Conservation (phyloP, 2,888 invertebrate species). For the Syrista parreyssii region DNA sequence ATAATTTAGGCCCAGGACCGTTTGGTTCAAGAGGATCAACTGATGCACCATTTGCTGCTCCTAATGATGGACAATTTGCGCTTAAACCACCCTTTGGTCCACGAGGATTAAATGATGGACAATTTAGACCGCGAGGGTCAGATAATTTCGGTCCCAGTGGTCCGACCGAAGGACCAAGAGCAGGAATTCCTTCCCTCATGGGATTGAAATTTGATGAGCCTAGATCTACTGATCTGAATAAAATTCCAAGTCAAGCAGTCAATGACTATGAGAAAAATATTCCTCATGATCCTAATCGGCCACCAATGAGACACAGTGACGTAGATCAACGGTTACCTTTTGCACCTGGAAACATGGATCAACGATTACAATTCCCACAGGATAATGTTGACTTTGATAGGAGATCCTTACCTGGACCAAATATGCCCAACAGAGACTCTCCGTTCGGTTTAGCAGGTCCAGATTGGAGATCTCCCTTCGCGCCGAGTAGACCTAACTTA, state of each 20-base stretch:
- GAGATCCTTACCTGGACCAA: background rate
- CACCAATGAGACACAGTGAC: background rate
- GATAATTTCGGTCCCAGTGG: conserved; percentile 12
- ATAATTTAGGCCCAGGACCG: conserved; percentile 8
- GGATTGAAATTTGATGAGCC: conserved; percentile 37
- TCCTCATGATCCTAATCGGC: background rate
- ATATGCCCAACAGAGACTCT: background rate
- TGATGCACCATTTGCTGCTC: conserved; percentile 4
- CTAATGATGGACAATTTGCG: conserved; percentile 24
- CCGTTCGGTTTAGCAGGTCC: background rate
- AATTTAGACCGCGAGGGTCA: conserved; percentile 16
- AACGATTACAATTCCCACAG: conserved; percentile 18
- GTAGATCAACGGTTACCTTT: conserved; percentile 13
- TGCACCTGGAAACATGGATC: conserved; percentile 21
- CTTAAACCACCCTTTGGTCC: conserved; percentile 23
- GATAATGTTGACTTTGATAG: background rate
- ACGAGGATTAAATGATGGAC: conserved; percentile 23
- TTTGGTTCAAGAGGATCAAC: conserved; percentile 13
- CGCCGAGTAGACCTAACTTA: background rate
- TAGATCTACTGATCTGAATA: background rate
- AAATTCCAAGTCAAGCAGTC: background rate
- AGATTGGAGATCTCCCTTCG: conserved; percentile 25
- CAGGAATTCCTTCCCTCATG: conserved; percentile 41
- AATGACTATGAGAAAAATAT: background rate
- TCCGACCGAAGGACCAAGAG: conserved; percentile 18